A percentile compares a stretch with the other conserved stretches of the same genome.
phyloP scores from a whole-genome alignment of 37 sponge, comb jelly and placozoan genomes.

The Eunapius fragilis region DNA sequence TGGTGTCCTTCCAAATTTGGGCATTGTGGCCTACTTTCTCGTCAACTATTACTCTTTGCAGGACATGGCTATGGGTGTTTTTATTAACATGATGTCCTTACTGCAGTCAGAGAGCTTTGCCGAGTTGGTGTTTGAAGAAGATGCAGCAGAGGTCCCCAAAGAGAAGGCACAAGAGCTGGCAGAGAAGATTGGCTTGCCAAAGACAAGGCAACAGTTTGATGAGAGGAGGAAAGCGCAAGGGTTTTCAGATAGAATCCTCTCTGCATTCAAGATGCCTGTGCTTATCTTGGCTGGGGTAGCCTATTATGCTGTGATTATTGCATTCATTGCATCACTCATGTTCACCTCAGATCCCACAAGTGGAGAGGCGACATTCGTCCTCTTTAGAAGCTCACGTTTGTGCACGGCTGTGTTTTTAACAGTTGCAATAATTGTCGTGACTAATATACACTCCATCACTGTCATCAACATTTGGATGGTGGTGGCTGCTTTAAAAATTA shows the following conservation, averaged over 20 bases:
- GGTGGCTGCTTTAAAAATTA: not conserved
- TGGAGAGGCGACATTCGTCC: not conserved
- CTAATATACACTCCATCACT: not conserved
- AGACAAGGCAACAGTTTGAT: conserved; percentile 14
- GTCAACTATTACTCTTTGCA: conserved; percentile 33
- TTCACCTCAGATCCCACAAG: conserved; percentile 4
- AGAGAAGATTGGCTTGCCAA: conserved; percentile 2
- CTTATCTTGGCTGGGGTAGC: conserved; percentile 1
- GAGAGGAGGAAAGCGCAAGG: not conserved
- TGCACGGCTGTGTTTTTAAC: not conserved
- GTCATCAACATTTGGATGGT: not conserved
- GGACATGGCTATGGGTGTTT: conserved; percentile 21
- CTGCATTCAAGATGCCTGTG: conserved; percentile 22
- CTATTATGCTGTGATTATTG: conserved; percentile 12
- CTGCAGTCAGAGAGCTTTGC: conserved; percentile 43
- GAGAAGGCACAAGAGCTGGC: conserved; percentile 13
- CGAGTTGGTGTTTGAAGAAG: conserved; percentile 2
- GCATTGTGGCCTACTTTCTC: conserved; percentile 22
- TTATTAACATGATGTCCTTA: conserved; percentile 36
- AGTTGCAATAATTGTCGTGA: not conserved
- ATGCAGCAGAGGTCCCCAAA: conserved; percentile 3
- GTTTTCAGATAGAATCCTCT: conserved; percentile 19
- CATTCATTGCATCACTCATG: conserved; percentile 25
- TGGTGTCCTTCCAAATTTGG: conserved; percentile 26
- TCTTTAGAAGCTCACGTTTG: not conserved